Evolutionary conservation across 2,113 vertebrate genomes (phyloP).

Genomic region (Empidonax alnorum): DNA sequence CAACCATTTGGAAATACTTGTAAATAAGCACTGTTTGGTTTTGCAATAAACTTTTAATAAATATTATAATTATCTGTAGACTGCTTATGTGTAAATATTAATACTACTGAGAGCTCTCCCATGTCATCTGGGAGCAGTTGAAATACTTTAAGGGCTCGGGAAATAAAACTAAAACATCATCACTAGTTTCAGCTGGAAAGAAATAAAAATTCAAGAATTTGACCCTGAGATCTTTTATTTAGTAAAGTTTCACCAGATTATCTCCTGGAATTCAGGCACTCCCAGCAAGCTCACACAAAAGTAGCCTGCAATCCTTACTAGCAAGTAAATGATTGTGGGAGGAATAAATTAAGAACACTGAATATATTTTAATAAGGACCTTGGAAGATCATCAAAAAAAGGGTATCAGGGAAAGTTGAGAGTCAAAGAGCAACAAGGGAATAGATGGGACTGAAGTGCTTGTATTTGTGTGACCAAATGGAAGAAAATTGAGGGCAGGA

Average conservation of each 20-base stretch:
- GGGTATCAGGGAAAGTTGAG: rapidly evolving
- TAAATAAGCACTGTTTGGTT: background rate
- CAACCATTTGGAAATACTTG: background rate
- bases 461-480: background rate
- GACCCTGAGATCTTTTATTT: background rate
- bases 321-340: background rate
- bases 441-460: background rate
- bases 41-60: background rate
- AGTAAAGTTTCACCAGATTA: background rate
- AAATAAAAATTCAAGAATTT: background rate
- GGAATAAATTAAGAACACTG: background rate
- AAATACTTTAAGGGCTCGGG: background rate
- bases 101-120: background rate
- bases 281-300: background rate
- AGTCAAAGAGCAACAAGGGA: background rate
- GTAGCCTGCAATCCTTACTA: background rate
- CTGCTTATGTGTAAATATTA: background rate
- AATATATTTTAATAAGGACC: background rate
- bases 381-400: background rate
- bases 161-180: background rate
- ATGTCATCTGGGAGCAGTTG: background rate
- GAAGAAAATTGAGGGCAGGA: background rate
- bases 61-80: background rate
- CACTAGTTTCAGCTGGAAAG: background rate
- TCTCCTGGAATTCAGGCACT: background rate